Evolutionary conservation across 37 sponge, comb jelly and placozoan species (phyloP).

Genomic region (Crambe crambe): DNA sequence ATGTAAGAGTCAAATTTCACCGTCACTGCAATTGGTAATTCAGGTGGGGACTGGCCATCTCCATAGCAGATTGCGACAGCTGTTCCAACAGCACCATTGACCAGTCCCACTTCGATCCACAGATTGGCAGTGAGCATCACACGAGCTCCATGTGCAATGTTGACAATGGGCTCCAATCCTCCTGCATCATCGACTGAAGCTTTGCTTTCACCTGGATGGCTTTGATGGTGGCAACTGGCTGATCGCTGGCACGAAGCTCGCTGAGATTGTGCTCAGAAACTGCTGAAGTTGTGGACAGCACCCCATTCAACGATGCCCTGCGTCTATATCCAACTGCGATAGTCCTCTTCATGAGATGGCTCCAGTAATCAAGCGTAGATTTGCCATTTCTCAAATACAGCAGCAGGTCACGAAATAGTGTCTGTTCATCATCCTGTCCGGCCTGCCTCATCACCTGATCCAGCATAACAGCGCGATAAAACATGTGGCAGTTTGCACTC

Average conservation of each 20-base stretch:
- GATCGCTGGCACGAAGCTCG: not conserved
- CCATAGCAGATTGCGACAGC: slow-evolving; percentile 18
- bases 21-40: slow-evolving; percentile 27
- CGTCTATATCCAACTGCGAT: too few species aligned
- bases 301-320: too few species aligned
- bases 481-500: too few species aligned
- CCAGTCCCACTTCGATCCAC: slow-evolving; percentile 36
- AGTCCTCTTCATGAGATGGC: too few species aligned
- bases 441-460: too few species aligned
- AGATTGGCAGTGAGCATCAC: slow-evolving; percentile 25
- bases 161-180: slow-evolving; percentile 21
- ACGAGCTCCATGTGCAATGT: too few species aligned
- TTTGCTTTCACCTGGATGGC: slow-evolving; percentile 14
- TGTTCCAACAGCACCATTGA: slow-evolving; percentile 37
- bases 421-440: too few species aligned
- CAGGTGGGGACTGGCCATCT: slow-evolving; percentile 9
- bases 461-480: too few species aligned
- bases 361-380: too few species aligned
- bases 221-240: slow-evolving; percentile 36
- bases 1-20: slow-evolving; percentile 26
- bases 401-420: too few species aligned
- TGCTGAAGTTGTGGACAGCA: slow-evolving; percentile 19
- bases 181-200: slow-evolving; percentile 45
- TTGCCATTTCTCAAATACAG: too few species aligned
- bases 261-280: slow-evolving; percentile 17